Evolutionary conservation across 2,888 invertebrate species (phyloP).

Genomic region (Lathronympha strigana): DNA sequence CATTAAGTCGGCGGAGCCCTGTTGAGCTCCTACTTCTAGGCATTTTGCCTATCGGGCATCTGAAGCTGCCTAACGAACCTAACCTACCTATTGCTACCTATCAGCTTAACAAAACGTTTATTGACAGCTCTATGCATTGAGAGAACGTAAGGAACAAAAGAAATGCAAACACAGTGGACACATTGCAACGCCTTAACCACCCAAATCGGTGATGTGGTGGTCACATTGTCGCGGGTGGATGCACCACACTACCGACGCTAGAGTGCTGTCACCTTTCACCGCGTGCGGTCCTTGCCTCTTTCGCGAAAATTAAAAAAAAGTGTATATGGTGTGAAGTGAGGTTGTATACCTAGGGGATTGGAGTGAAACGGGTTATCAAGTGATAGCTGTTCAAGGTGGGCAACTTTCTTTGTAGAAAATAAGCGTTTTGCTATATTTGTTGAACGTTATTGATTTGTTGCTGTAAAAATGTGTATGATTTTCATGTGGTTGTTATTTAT

Average conservation of each 20-base stretch:
- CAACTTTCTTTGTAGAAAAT: slow-evolving; percentile 22
- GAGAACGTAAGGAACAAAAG: too few relatives aligned
- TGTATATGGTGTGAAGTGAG: slow-evolving; percentile 28
- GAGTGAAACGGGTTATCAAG: slow-evolving; percentile 11
- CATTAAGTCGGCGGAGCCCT: too few relatives aligned
- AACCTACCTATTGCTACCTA: too few relatives aligned
- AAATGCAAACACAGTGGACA: too few relatives aligned
- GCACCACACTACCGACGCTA: slow-evolving; percentile 14
- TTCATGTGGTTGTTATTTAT: too few relatives aligned
- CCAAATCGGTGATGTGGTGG: slow-evolving; percentile 34
- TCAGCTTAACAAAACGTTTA: too few relatives aligned
- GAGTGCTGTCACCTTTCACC: slow-evolving; percentile 32
- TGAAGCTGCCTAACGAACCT: too few relatives aligned
- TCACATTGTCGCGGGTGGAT: slow-evolving; percentile 12
- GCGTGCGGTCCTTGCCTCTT: slow-evolving; percentile 13
- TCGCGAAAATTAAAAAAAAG: slow-evolving; percentile 21
- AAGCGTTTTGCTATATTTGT: not conserved
- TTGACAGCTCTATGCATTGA: too few relatives aligned
- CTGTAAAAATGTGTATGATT: too few relatives aligned
- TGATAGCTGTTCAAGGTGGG: slow-evolving; percentile 24
- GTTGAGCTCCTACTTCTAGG: too few relatives aligned
- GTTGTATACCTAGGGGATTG: slow-evolving; percentile 23
- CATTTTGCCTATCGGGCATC: too few relatives aligned
- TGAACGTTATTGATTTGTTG: too few relatives aligned
- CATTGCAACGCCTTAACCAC: slow-evolving; percentile 29